These are phyloP conservation scores for Anthrax anthrax DNA, from an alignment of 2,888 invertebrate genomes.

Conservation along the genomic window DNA sequence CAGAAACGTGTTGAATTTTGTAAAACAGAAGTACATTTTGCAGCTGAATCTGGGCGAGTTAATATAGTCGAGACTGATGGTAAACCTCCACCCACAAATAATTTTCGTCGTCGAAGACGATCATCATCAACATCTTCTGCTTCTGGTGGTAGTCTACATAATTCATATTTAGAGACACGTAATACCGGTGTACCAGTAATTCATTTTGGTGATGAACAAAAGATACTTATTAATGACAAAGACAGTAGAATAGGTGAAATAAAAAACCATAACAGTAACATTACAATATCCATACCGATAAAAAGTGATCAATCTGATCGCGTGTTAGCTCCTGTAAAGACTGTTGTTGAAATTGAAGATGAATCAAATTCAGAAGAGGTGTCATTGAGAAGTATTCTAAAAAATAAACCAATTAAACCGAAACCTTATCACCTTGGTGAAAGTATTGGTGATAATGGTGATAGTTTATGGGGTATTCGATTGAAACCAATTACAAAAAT, in stretches of 20 bases:
- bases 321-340: background rate
- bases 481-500: constrained; percentile 30
- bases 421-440: constrained; percentile 60
- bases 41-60: constrained; percentile 70
- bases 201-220: constrained; percentile 45
- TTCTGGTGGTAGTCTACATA: constrained; percentile 14
- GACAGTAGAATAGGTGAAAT: constrained; percentile 2
- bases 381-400: constrained; percentile 53
- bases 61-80: constrained; percentile 80
- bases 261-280: constrained; percentile 11
- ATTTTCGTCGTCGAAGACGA: constrained; percentile 55
- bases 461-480: constrained; percentile 39
- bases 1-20: constrained; percentile 70
- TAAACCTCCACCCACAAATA: constrained; percentile 71
- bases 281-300: constrained; percentile 25
- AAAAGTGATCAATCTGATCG: background rate
- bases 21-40: constrained; percentile 78
- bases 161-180: constrained; percentile 18
- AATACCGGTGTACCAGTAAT: constrained; percentile 41
- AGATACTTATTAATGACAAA: constrained; percentile 11
- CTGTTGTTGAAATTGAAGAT: constrained; percentile 13
- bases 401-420: constrained; percentile 59
- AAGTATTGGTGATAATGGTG: constrained; percentile 38
- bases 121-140: constrained; percentile 28
- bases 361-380: constrained; percentile 27